Evolutionary conservation across 2,888 invertebrate species (phyloP).

Genomic region (Augochlorella aurata): DNA sequence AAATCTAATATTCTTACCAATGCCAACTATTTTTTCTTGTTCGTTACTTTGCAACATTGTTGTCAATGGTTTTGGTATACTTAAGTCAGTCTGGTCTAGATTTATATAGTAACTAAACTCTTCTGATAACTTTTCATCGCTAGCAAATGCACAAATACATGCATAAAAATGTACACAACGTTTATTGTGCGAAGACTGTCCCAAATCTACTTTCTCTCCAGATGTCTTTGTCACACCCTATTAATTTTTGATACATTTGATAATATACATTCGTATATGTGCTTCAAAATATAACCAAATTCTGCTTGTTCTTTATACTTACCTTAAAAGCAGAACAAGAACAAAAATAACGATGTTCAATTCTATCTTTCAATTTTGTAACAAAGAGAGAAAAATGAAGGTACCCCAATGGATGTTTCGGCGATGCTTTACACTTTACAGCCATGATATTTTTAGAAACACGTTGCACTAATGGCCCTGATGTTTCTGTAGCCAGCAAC

Average conservation of each 20-base stretch:
- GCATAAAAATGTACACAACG: conserved; percentile 88
- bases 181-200: conserved; percentile 68
- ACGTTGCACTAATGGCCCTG: conserved; percentile 86
- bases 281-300: not conserved
- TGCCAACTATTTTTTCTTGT: conserved; percentile 76
- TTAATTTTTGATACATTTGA: conserved; percentile 15
- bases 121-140: conserved; percentile 85
- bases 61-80: conserved; percentile 68
- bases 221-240: conserved; percentile 66
- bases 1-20: conserved; percentile 69
- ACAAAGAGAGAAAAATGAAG: conserved; percentile 86
- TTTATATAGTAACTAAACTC: conserved; percentile 86
- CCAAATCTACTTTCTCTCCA: conserved; percentile 70
- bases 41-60: conserved; percentile 70
- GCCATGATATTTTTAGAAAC: conserved; percentile 88
- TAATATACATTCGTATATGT: not conserved
- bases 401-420: conserved; percentile 87
- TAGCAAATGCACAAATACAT: conserved; percentile 88
- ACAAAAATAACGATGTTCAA: conserved; percentile 84
- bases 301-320: conserved; percentile 37
- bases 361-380: conserved; percentile 82
- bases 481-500: conserved; percentile 85
- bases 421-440: conserved; percentile 86
- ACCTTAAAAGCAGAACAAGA: conserved; percentile 84
- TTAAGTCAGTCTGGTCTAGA: conserved; percentile 80